Conservation (phyloP, 2,888 invertebrate genomes). For the Cinara cedri region DNA sequence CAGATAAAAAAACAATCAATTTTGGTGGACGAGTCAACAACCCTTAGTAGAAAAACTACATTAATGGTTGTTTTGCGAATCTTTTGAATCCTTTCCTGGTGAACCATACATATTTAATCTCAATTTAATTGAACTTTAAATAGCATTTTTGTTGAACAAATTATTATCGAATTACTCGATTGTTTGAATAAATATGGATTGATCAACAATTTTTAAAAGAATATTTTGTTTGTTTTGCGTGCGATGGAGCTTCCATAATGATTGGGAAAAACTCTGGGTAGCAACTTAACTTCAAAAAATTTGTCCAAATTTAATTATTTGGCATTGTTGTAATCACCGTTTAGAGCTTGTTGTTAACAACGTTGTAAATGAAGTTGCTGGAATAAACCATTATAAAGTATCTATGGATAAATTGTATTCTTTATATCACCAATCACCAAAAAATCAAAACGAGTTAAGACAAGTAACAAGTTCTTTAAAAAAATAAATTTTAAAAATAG, state of each 20-base stretch:
- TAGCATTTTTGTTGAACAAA: conserved; percentile 5
- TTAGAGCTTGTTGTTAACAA: conserved; percentile 57
- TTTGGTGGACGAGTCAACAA: not conserved
- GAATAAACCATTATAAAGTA: conserved; percentile 58
- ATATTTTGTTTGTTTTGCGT: conserved; percentile 11
- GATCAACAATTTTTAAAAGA: conserved; percentile 8
- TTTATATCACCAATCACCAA: conserved; percentile 56
- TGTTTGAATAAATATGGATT: conserved; percentile 15
- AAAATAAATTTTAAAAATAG: conserved; percentile 57
- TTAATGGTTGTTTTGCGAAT: conserved; percentile 13
- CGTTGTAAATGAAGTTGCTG: conserved; percentile 54
- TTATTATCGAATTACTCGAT: conserved; percentile 1
- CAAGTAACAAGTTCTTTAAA: conserved; percentile 44
- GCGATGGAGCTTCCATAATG: conserved; percentile 16
- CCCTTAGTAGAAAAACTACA: not conserved
- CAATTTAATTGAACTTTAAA: not conserved
- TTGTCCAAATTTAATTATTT: conserved; percentile 53
- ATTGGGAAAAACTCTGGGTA: not conserved
- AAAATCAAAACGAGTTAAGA: conserved; percentile 58
- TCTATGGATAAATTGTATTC: conserved; percentile 58
- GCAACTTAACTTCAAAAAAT: not conserved
- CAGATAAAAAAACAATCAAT: not conserved
- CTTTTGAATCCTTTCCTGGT: not conserved
- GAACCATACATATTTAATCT: conserved; percentile 11
- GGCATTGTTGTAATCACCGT: conserved; percentile 58